Evolutionary conservation across 2,797 vertebrate genomes (phyloP).

Genomic region (Peromyscus attwateri): DNA sequence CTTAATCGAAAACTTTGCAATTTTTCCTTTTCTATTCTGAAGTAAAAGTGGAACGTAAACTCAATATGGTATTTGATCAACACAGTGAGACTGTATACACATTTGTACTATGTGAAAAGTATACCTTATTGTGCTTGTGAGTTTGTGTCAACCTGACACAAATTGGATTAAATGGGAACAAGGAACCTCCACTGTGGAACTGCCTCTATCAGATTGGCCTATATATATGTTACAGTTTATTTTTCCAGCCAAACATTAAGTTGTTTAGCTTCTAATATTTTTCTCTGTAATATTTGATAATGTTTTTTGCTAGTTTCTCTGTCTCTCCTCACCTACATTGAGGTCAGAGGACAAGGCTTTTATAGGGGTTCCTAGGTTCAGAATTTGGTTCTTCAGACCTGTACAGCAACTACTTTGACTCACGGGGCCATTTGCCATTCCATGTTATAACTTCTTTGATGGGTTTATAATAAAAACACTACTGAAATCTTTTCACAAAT

Average conservation of each 20-base stretch:
- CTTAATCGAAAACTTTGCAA: background rate
- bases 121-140: background rate
- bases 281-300: background rate
- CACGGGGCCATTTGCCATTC: too few relatives aligned
- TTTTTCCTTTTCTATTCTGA: conserved; percentile 28
- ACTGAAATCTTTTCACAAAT: background rate
- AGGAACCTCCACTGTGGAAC: background rate
- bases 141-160: background rate
- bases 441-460: conserved; percentile 6
- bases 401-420: background rate
- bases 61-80: conserved; percentile 6
- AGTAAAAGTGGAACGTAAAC: conserved; percentile 23
- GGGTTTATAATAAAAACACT: background rate
- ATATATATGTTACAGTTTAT: background rate
- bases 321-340: too few relatives aligned
- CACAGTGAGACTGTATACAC: background rate
- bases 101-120: background rate
- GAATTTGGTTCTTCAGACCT: background rate
- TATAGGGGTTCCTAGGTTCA: background rate
- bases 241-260: background rate
- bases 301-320: background rate
- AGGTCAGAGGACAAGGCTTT: too few relatives aligned
- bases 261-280: conserved; percentile 26
- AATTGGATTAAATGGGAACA: background rate
- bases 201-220: background rate